A percentile compares a stretch with the other conserved stretches of the same genome.
These are phyloP conservation scores for Pheosia gnoma DNA, from an alignment of 2,888 invertebrate genomes.

Conservation along the genomic window DNA sequence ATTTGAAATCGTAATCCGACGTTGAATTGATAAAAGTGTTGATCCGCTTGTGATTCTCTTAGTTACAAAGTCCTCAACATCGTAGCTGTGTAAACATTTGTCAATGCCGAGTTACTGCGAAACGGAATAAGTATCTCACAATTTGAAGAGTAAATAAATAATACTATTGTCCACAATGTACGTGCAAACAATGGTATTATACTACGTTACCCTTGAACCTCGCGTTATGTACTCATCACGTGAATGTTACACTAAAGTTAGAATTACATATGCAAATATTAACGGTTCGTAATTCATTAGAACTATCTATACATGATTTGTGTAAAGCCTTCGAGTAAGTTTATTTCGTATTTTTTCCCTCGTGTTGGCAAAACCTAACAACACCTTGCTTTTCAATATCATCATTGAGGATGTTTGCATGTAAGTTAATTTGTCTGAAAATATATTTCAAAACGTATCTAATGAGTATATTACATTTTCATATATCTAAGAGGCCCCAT, in stretches of 20 bases:
- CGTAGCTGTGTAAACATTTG: not conserved
- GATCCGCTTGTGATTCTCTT: no score
- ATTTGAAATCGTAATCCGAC: no score
- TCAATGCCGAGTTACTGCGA: not conserved
- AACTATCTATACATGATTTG: not conserved
- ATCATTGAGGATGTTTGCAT: no score
- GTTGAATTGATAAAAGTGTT: no score
- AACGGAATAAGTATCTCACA: not conserved
- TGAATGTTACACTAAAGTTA: not conserved
- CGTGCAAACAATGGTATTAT: not conserved
- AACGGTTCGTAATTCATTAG: conserved; percentile 1
- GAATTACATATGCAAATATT: not conserved
- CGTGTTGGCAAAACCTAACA: not conserved
- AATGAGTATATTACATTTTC: no score
- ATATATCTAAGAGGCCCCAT: no score
- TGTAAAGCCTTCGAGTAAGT: not conserved
- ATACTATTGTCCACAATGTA: not conserved
- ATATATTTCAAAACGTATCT: no score
- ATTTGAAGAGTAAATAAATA: not conserved
- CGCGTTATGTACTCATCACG: not conserved
- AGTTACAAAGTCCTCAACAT: not conserved
- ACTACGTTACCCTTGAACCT: not conserved
- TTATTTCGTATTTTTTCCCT: not conserved
- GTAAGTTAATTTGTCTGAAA: no score
- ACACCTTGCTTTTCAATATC: no score